Base-by-base conservation (phyloP, 2,888 invertebrate species). In the Argynnis bischoffii region DNA sequence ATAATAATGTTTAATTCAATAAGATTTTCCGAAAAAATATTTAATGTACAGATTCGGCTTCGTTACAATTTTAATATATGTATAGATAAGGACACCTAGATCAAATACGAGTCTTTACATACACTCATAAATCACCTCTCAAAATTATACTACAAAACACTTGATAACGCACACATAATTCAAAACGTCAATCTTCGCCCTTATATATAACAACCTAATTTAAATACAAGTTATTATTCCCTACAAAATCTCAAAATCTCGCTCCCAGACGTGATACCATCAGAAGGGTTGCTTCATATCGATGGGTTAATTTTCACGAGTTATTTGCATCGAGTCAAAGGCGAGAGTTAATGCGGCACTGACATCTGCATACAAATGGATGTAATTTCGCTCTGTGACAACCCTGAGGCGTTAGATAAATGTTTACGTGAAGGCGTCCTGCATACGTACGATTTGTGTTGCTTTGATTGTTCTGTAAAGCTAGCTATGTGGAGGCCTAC, bases 301-400 rank as follows among this genome's bases (percentile, higher is more conserved):
- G 86, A 91, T 89, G 87, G 82, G 85, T 89, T 89, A 84, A 92
- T 92, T 90, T 87, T 83, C 85, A 82, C 80, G 86, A 88, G 83
- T 87, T 87, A 91, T 90, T 86, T 86, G 86, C 88, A 83, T 84
- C 80, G 80, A 83, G 83, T 83, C 86, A 85, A 87, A 87, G 84
- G 82, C 83, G 83, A 83, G 83, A 68, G 63, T 87, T 87, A 87
- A 87, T 85, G 84, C 82, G 78, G 80, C 81, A 82, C 84, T 88
- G 88, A 89, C 83, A 82, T 83, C 82, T 83, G 81, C 81, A 90
- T 91, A 89, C 85, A 90, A 90, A 92, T 90, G 89, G 86, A 80
- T 83, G 88, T 90, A 90, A 91, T 92, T 89, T 88, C 84, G 84
- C 83, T 81, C 80, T 79, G 87, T 84, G 89, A 89, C 90, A 88